Evolutionary conservation across 2,113 vertebrate genomes (phyloP), one percentile per base, ranked within the genome.

Genomic region (Protomyctophum bolini): DNA sequence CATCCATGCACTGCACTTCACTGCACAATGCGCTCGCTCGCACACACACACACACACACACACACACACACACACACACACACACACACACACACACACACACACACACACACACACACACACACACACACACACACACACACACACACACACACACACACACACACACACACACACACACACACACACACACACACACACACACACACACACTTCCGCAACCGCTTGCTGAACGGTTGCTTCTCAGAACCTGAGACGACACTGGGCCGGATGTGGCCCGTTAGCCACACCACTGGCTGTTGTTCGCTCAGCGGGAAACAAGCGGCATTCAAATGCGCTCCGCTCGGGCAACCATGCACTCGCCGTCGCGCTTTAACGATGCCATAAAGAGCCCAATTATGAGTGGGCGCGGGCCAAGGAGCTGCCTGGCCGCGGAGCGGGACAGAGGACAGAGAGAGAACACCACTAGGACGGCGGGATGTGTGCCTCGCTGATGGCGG

Each of bases 401-500:
- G 56, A 5, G 5, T 55, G 0, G 14, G 21, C 45, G 63, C 66
- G 62, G 75, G 28, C 73, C 49, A 64, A 41, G 49, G 50, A 76
- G 62, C 48, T 73, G 70, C 67, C 33, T 41, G 33, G 3, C 33
- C 67, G 55, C 1, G 1, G 63, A 68, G 61, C 5, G 47, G 70
- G 59, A 67, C 73, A 54, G 51, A 52, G 51, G 51, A n/a, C 12
- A 21, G 12, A 64, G 49, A 66, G 21, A 12, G 41, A 68, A 77
- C 68, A 12, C 21, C 2, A 86, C 79, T 79, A 72, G 75, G 77
- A 77, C 66, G 48, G 48, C 54, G 56, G 74, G 68, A 70, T 50
- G 33, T 41, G 33, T 41, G 73, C 76, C 84, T n/a, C 85, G 77
- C 80, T 83, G 70, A 88, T 76, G 73, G 83, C 33, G 33, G 3